Base-by-base conservation (phyloP, 1,140 invertebrate genomes). In the Pteromalus puparum region DNA sequence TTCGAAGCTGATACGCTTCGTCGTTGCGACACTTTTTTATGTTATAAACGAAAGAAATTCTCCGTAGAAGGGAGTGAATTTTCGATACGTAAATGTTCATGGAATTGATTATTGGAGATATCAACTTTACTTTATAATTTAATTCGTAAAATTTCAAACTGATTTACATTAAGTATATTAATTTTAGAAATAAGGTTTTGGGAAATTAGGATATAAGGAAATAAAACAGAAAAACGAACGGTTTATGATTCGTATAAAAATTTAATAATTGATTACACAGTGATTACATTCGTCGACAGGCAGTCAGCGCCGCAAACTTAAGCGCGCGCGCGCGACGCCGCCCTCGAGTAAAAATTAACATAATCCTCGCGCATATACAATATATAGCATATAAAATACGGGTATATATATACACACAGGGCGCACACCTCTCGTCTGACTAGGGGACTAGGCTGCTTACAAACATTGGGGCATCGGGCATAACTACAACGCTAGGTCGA, bases 361-460 rank as follows among this genome's bases (percentile, higher is more conserved):
- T 80, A 80, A 26, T 68, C 42, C 26, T 5, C 28, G 42, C 34
- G 7, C 26, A 38, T 79, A 21, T 65, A 65, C 24, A 53, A 34
- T 42, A 34, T 42, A 79, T 68, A 24, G 70, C 30, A 81, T 61
- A 72, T 70, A 48, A 68, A 30, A 21, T 46, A 46, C 18, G 9
- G 34, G 48, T 70, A 48, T 13, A 18, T 12, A 72, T 26, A 48
- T 72, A 68, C n/a, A 53, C 38, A 67, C 38, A 70, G 46, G 21
- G 10, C 42, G 15, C 42, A 38, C 10, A 48, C 7, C 30, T 21
- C 38, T 61, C 74, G 26, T 75, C 48, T 83, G 81, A 83, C 81
- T 83, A 83, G 81, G 81, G 65, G 28, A 70, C 75, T 83, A 78
- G 18, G 42, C 7, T 28, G 77, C 77, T 79, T 79, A 38, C 10